Conservation (phyloP, 2,888 invertebrate genomes). For the Sepiola atlantica region DNA sequence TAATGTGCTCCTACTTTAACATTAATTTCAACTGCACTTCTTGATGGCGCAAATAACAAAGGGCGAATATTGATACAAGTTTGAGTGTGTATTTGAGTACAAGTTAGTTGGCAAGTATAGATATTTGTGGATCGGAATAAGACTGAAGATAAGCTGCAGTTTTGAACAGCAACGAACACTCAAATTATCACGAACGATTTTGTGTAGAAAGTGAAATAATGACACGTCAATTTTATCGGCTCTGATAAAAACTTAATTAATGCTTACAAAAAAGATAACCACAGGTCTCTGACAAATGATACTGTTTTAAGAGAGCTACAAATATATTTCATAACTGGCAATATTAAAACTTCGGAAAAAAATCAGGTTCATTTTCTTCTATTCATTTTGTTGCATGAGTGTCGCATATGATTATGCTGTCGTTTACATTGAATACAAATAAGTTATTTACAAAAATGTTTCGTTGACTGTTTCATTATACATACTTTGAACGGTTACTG, state of each 20-base stretch:
- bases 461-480: not conserved
- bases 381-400: too few relatives aligned
- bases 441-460: not conserved
- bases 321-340: not conserved
- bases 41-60: too few relatives aligned
- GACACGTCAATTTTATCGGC: not conserved
- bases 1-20: too few relatives aligned
- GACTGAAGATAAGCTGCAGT: not conserved
- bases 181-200: not conserved
- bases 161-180: not conserved
- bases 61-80: too few relatives aligned
- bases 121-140: not conserved
- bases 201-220: not conserved
- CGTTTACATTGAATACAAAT: not conserved
- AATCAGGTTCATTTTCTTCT: too few relatives aligned
- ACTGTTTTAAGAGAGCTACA: not conserved
- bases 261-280: not conserved
- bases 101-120: not conserved
- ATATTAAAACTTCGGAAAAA: not conserved
- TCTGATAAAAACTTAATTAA: not conserved
- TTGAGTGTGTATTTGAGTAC: too few relatives aligned
- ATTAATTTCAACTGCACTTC: too few relatives aligned
- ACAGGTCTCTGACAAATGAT: not conserved
- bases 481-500: conserved; percentile 70
- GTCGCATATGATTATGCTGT: too few relatives aligned